These are phyloP conservation scores for Agrypnia vestita DNA, from an alignment of 1,140 invertebrate species.

Conservation along the genomic window DNA sequence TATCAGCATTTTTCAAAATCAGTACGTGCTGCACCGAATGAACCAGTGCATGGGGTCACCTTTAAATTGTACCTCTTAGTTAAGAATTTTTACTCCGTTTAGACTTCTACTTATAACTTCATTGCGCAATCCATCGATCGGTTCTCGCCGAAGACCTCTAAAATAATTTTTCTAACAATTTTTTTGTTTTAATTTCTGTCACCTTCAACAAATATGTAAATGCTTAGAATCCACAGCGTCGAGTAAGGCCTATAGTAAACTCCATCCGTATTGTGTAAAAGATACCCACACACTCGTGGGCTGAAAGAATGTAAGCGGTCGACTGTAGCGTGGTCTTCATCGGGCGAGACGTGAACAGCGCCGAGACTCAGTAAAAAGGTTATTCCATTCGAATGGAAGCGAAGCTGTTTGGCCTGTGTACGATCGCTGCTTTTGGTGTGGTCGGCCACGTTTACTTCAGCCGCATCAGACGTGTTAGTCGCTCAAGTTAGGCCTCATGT, in stretches of 20 bases:
- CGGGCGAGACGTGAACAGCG: neutral
- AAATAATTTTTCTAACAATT: too few relatives aligned
- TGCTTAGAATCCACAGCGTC: neutral
- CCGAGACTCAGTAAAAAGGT: neutral
- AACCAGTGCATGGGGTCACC: too few relatives aligned
- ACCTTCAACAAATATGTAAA: slow-evolving; percentile 11
- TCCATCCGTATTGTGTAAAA: slow-evolving; percentile 12
- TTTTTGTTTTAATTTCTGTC: neutral
- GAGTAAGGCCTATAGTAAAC: slow-evolving; percentile 6
- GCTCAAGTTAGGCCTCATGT: slow-evolving; percentile 17
- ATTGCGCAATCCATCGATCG: too few relatives aligned
- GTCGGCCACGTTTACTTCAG: neutral
- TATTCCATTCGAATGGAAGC: neutral
- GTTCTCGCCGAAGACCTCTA: too few relatives aligned
- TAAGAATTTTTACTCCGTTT: too few relatives aligned
- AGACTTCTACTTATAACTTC: too few relatives aligned
- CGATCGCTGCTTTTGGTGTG: neutral
- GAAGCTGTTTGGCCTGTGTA: neutral
- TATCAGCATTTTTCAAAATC: too few relatives aligned
- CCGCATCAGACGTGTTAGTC: neutral
- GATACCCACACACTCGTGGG: slow-evolving; percentile 28
- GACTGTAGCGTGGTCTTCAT: slow-evolving; percentile 6
- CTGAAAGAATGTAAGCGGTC: slow-evolving; percentile 29
- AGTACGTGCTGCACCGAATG: too few relatives aligned
- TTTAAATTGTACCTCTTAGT: too few relatives aligned